Percentiles rank a stretch among this genome's conserved stretches.
These are phyloP conservation scores for Thymelicus lineola DNA, from an alignment of 2,888 invertebrate species.

Conservation along the genomic window DNA sequence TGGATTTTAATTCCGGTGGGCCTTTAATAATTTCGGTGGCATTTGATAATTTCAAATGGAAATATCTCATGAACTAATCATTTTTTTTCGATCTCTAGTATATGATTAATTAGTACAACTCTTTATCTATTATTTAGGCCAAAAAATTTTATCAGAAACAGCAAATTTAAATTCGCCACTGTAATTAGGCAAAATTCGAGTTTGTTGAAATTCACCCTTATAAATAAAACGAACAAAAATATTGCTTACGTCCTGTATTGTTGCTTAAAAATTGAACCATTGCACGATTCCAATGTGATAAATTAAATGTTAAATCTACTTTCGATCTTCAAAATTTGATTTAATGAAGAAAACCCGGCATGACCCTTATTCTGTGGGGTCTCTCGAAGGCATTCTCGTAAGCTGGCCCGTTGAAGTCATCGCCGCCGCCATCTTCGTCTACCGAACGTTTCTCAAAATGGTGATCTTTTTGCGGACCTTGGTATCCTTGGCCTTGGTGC, in stretches of 20 bases:
- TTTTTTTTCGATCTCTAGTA: no score
- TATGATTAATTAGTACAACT: no score
- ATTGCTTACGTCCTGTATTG: conserved; percentile 48
- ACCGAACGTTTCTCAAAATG: conserved; percentile 65
- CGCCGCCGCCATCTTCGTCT: conserved; percentile 53
- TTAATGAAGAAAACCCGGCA: conserved; percentile 69
- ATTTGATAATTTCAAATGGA: no score
- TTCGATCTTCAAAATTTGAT: background rate
- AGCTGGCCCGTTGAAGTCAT: conserved; percentile 48
- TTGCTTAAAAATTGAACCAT: conserved; percentile 33
- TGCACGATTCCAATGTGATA: conserved; percentile 35
- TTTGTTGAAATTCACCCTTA: no score
- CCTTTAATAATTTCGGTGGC: no score
- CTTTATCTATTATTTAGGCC: no score
- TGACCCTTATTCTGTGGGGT: conserved; percentile 65
- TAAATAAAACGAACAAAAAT: conserved; percentile 39
- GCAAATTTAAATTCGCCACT: no score
- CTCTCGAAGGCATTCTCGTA: conserved; percentile 59
- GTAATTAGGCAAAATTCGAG: no score
- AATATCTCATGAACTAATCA: no score
- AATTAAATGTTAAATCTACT: background rate
- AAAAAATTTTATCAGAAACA: no score
- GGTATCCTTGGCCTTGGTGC: conserved; percentile 4
- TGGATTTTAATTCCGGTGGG: no score
- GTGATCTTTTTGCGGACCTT: conserved; percentile 34